These are phyloP conservation scores for Cylloceria caligata DNA, from an alignment of 2,888 invertebrate genomes.

Conservation along the genomic window DNA sequence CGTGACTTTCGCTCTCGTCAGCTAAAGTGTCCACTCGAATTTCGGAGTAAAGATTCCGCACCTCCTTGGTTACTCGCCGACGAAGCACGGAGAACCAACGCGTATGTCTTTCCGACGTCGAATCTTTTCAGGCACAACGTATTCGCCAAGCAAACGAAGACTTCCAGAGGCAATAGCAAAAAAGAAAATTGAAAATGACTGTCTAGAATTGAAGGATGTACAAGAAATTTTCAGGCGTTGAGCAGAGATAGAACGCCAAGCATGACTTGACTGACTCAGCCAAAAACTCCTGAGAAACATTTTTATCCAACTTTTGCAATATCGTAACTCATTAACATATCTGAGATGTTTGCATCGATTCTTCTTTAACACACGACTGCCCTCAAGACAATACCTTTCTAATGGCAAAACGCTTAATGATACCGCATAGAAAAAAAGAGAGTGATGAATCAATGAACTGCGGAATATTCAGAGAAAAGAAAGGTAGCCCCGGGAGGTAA, in stretches of 20 bases:
- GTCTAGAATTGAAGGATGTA: no score
- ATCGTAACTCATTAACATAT: no score
- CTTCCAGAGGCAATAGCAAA: not conserved
- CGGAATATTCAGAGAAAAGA: not conserved
- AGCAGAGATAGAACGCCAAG: no score
- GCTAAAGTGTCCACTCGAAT: constrained; percentile 32
- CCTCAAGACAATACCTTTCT: constrained; percentile 5
- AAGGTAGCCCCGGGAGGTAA: not conserved
- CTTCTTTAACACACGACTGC: not conserved
- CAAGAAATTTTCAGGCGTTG: no score
- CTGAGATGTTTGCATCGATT: not conserved
- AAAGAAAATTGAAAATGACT: no score
- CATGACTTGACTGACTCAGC: no score
- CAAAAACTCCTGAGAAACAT: no score
- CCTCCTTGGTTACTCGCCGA: constrained; percentile 19
- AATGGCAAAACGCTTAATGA: not conserved
- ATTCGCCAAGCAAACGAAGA: not conserved
- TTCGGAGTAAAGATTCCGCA: constrained; percentile 1
- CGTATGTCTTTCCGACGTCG: not conserved
- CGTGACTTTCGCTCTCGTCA: constrained; percentile 31
- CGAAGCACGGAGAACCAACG: constrained; percentile 19
- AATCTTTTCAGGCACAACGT: not conserved
- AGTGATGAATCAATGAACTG: not conserved
- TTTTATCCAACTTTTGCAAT: no score
- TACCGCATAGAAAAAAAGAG: not conserved